Base-by-base conservation (phyloP, 2,797 vertebrate genomes). In the Darevskia mixta region DNA sequence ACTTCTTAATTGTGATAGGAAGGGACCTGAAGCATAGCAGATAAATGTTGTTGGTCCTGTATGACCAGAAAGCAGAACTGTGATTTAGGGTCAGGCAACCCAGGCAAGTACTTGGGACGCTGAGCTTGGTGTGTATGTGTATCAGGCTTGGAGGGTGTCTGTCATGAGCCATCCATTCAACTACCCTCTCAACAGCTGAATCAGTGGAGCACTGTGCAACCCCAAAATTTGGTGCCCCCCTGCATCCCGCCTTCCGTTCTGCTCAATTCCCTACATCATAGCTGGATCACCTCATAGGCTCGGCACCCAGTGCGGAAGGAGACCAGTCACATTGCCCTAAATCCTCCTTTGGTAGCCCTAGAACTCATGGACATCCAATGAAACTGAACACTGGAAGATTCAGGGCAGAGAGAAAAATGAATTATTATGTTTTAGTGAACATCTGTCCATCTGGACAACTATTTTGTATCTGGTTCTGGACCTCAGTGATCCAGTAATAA, bases 171-270 rank as follows among this genome's bases (percentile, higher is more conserved):
- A 61, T 79, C 8, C 10, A 49, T n/a, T n/a, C 6, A 78, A 18
- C 27, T 5, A 45, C 6, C 27, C 49, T 4, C n/a, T 58, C 18
- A 61, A 25, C 49, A 79, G 49, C 17, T 58, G 17, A 32, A 49
- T 9, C 45, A 55, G 49, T 55, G 11, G 49, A 15, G 49, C 3
- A 0, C 11, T 49, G 45, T 49, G 45, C 0, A 0, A 49, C 11
- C 11, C 45, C 10, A 3, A 0, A 49, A 49, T 13, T 49, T 49
- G 45, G 45, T 49, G 45, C 45, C 45, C 3, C 10, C 11, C 45
- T 49, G 45, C 11, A 49, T 49, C 49, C 15, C 49, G 0, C 13
- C 49, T 55, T 49, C 49, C 1, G 3, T 49, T 49, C 49, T 49
- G 49, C 49, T 49, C 49, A 49, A 49, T 1, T 13, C 49, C 49